These are phyloP conservation scores for Hemaris fuciformis DNA, from an alignment of 2,888 invertebrate genomes.

Conservation along the genomic window DNA sequence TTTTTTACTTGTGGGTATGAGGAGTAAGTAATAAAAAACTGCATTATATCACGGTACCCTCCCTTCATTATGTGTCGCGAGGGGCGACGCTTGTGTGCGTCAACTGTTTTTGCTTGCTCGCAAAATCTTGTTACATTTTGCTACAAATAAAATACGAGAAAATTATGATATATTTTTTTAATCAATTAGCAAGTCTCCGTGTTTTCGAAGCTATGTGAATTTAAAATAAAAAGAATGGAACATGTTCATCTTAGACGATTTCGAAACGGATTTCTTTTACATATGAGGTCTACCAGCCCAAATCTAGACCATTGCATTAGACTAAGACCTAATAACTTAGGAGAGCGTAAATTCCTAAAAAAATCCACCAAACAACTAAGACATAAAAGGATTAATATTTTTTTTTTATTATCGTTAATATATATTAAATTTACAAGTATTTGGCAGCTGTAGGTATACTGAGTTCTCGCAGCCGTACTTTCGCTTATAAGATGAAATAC, in stretches of 20 bases:
- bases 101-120: constrained; percentile 42
- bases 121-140: constrained; percentile 22
- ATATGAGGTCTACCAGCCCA: no score
- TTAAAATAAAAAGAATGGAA: no score
- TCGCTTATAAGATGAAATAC: constrained; percentile 3
- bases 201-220: no score
- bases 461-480: background rate
- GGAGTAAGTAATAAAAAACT: constrained; percentile 80
- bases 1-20: constrained; percentile 78
- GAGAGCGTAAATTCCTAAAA: no score
- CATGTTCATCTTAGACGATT: no score
- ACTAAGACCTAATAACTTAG: no score
- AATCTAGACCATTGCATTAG: no score
- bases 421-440: background rate
- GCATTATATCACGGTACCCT: constrained; percentile 79
- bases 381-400: no score
- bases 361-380: no score
- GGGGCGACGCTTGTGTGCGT: constrained; percentile 58
- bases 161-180: background rate
- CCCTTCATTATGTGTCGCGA: constrained; percentile 73
- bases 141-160: background rate
- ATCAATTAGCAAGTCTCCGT: no score
- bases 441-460: background rate
- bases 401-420: no score
- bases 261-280: no score